Evolutionary conservation across 1,140 invertebrate species (phyloP).

Genomic region (Philotrypesis tridentata): DNA sequence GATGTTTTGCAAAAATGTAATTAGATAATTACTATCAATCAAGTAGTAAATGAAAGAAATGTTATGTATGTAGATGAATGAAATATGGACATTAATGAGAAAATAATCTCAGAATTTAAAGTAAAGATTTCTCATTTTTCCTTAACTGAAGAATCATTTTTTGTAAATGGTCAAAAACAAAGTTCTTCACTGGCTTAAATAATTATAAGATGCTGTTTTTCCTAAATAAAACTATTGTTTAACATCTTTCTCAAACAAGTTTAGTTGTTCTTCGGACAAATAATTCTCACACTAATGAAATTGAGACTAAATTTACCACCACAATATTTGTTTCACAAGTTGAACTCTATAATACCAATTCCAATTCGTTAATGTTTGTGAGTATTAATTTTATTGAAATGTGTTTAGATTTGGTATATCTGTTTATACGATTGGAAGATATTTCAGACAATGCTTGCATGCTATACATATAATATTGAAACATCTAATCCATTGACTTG

Average conservation of each 20-base stretch:
- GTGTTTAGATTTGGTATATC: slow-evolving; percentile 24
- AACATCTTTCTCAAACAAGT: background rate
- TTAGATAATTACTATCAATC: too few species aligned
- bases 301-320: slow-evolving; percentile 28
- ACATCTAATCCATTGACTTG: slow-evolving; percentile 15
- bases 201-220: slow-evolving; percentile 11
- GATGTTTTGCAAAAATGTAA: too few species aligned
- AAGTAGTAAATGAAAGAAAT: too few species aligned
- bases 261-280: background rate
- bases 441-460: slow-evolving; percentile 26
- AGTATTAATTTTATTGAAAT: background rate
- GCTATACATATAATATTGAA: background rate
- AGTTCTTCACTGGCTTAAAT: slow-evolving; percentile 34
- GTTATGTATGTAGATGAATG: too few species aligned
- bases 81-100: too few species aligned
- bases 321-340: slow-evolving; percentile 28
- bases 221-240: background rate
- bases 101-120: background rate
- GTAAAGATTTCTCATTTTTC: background rate
- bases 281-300: slow-evolving; percentile 20
- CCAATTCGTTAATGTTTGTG: background rate
- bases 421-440: background rate
- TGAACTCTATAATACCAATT: background rate
- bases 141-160: slow-evolving; percentile 3
- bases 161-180: slow-evolving; percentile 12